Base-by-base conservation (phyloP, 2,888 invertebrate species). In the Myopa testacea region DNA sequence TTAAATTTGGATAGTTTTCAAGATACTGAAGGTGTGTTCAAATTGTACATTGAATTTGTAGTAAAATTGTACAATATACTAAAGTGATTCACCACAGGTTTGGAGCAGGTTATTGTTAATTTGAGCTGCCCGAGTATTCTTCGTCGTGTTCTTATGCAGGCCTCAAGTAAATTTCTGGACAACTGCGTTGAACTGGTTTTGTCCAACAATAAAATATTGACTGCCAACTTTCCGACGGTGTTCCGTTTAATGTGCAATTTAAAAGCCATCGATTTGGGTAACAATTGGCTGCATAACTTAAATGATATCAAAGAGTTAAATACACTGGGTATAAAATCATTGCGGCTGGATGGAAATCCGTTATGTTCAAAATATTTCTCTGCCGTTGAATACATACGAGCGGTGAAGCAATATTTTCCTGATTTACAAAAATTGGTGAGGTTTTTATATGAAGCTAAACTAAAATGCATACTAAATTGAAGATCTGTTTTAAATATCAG, bases 321-420 rank as follows among this genome's bases (percentile, higher is more conserved):
- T 12, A 81, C 81, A n/a, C 79, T 88, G 16, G 84, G 84, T 0
- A 77, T 88, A 4, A 87, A 84, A 74, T 84, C 87, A 0, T 77
- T 88, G 72, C 80, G 82, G 0, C 78, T 88, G 6, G 84, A 87
- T 76, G 88, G 88, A 0, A 88, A 88, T 84, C 88, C 86, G 0
- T 40, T 88, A 7, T 88, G 88, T 62, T 77, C 80, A 3, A 84
- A 84, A 50, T 88, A 85, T 70, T 79, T 81, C 7, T 82, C 86
- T 78, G 83, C 88, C 14, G 84, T 83, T 19, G 87, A 87, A 75
- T 88, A 88, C 75, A 82, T 88, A 0, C 81, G 81, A 60, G 84
- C 84, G 0, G 86, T 86, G 0, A 83, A 79, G 58, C 72, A 81
- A 10, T 77, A 85, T 70, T 88, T 88, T 78, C 85, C 88, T 0